Evolutionary conservation across 1,140 invertebrate species (phyloP).

Genomic region (Heliconius nattereri): DNA sequence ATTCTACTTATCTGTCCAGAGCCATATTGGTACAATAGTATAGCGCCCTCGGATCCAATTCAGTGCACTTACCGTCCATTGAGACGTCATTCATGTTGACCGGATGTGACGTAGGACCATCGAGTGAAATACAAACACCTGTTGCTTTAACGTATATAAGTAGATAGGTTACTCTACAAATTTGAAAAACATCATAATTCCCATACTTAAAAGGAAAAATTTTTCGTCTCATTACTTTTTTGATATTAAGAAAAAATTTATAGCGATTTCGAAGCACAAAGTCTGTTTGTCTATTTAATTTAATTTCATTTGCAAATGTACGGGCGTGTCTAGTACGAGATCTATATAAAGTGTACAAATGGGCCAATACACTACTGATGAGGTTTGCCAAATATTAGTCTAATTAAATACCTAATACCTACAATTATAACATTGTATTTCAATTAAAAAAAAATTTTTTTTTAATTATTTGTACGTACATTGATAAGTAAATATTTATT

Average conservation of each 20-base stretch:
- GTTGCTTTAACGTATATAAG: not conserved
- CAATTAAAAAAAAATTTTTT: too few species aligned
- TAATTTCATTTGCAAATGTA: not conserved
- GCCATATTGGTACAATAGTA: not conserved
- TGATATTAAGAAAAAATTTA: too few species aligned
- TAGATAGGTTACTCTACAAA: too few species aligned
- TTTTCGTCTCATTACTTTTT: not conserved
- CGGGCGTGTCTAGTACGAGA: not conserved
- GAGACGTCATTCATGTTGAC: not conserved
- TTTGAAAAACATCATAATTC: too few species aligned
- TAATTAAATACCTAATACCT: not conserved
- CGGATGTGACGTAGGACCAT: not conserved
- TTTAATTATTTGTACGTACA: too few species aligned
- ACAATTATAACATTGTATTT: not conserved
- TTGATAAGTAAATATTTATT: too few species aligned
- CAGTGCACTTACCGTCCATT: not conserved
- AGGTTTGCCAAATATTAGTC: not conserved
- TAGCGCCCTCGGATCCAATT: conserved; percentile 10
- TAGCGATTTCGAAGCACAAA: not conserved
- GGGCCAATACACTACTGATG: not conserved
- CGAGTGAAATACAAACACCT: not conserved
- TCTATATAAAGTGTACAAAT: not conserved
- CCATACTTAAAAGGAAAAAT: not conserved
- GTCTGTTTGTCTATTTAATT: not conserved
- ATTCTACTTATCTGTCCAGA: not conserved